A percentile compares a stretch with the other conserved stretches of the same genome.
These are phyloP conservation scores for Nymphicus hollandicus DNA, from an alignment of 2,113 vertebrate genomes.

Conservation along the genomic window DNA sequence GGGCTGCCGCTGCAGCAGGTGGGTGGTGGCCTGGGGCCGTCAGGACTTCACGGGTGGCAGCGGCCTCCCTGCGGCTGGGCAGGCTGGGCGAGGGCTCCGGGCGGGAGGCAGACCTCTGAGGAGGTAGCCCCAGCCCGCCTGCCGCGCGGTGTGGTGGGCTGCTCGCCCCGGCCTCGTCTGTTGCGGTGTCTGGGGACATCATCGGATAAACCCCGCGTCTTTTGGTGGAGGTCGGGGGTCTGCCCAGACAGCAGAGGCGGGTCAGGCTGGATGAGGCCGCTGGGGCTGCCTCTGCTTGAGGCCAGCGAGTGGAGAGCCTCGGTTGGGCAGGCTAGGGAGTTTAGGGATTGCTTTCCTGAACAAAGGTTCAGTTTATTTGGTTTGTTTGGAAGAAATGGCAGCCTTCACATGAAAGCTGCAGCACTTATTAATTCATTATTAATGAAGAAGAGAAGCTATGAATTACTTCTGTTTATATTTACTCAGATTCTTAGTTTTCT, in stretches of 20 bases:
- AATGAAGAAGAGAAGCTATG: neutral
- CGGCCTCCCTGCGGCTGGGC: neutral
- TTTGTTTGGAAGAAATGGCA: neutral
- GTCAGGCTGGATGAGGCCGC: neutral
- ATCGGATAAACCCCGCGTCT: fast-evolving
- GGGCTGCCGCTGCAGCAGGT: neutral
- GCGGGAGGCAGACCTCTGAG: too few relatives aligned
- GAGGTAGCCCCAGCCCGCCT: fast-evolving
- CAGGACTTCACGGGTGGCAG: too few relatives aligned
- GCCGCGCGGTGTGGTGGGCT: too few relatives aligned
- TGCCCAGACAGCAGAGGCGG: neutral
- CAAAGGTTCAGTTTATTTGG: fast-evolving
- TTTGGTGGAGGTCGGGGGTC: too few relatives aligned
- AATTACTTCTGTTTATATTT: fast-evolving
- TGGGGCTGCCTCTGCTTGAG: too few relatives aligned
- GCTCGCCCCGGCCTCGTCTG: neutral
- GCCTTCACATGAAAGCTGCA: fast-evolving
- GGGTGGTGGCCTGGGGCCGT: neutral
- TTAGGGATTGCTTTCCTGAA: fast-evolving
- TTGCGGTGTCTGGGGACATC: neutral
- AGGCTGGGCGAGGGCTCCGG: neutral
- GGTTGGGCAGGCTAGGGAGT: fast-evolving
- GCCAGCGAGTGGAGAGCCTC: neutral
- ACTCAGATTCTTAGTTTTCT: neutral
- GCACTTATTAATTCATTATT: neutral